phyloP scores from a whole-genome alignment of 2,888 invertebrate species.

The Adela reaumurella region DNA sequence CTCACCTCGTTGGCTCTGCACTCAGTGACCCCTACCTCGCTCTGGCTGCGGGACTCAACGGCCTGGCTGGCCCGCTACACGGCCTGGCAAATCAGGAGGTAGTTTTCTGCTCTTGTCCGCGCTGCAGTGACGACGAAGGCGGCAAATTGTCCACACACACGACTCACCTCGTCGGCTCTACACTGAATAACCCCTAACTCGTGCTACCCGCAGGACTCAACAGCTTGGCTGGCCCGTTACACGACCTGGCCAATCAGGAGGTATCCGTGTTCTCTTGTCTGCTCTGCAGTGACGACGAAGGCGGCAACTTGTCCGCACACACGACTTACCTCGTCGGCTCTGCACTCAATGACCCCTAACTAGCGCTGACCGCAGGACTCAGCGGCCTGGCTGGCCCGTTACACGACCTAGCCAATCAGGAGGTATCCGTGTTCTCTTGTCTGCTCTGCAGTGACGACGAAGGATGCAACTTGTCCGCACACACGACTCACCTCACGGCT shows the following conservation, averaged over 20 bases:
- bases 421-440: too few species aligned
- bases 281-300: conserved; percentile 80
- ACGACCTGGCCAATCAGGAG: too few species aligned
- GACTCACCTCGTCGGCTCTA: too few species aligned
- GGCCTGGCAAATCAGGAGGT: conserved; percentile 85
- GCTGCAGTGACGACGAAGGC: background rate
- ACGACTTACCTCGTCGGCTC: conserved; percentile 83
- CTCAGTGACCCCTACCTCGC: conserved; percentile 83
- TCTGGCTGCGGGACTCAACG: conserved; percentile 82
- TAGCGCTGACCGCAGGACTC: conserved; percentile 82
- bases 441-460: background rate
- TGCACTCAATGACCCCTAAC: conserved; percentile 81
- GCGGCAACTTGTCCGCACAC: conserved; percentile 90
- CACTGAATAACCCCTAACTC: too few species aligned
- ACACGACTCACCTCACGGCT: too few species aligned
- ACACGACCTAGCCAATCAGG: conserved; percentile 87
- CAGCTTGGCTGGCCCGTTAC: too few species aligned
- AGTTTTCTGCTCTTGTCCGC: too few species aligned
- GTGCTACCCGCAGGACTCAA: too few species aligned
- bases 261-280: too few species aligned
- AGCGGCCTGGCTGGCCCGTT: conserved; percentile 86
- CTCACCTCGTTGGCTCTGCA: conserved; percentile 83
- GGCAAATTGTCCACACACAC: too few species aligned
- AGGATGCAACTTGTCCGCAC: too few species aligned
- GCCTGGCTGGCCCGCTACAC: conserved; percentile 84